Evolutionary conservation across 2,888 invertebrate genomes (phyloP).

Genomic region (Halictus quadricinctus): DNA sequence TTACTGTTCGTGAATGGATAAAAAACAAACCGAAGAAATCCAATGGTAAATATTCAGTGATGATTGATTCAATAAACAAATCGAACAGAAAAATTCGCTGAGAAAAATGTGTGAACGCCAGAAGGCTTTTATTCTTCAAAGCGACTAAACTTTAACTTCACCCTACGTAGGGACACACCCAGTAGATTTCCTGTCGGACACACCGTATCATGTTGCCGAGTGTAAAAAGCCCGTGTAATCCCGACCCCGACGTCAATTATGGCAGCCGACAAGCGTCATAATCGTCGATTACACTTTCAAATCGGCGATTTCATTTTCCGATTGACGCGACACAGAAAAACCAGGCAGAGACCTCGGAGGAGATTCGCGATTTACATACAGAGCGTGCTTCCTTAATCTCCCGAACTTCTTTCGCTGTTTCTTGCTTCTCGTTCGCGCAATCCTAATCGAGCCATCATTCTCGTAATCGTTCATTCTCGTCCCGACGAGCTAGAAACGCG

Average conservation of each 20-base stretch:
- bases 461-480: neutral
- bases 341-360: neutral
- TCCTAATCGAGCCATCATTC: neutral
- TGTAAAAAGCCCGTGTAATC: neutral
- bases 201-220: neutral
- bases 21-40: neutral
- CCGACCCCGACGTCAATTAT: neutral
- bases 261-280: neutral
- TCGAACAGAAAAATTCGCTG: neutral
- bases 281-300: conserved; percentile 29
- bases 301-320: conserved; percentile 13
- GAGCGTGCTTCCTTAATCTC: neutral
- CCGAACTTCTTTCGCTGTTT: neutral
- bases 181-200: neutral
- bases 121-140: neutral
- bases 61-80: neutral
- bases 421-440: neutral
- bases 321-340: conserved; percentile 6
- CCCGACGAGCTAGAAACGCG: neutral
- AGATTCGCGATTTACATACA: neutral
- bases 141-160: neutral
- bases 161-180: neutral
- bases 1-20: no score
- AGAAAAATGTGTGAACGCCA: neutral
- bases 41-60: neutral